Evolutionary conservation across 1,140 invertebrate species (phyloP).

Genomic region (Rhizoglyphus robini): DNA sequence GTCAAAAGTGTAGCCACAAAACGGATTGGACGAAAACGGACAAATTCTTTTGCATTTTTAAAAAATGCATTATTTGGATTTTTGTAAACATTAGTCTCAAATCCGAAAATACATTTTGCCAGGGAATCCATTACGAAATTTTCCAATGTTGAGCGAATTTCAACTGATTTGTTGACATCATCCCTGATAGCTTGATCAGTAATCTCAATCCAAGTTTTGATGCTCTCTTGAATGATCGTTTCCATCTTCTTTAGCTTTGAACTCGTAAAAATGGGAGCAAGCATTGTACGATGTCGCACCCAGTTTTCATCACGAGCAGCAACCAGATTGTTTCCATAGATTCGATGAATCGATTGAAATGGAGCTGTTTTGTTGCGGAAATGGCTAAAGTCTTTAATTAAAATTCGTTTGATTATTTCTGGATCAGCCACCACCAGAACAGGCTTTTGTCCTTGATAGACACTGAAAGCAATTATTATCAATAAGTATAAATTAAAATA

Average conservation of each 20-base stretch:
- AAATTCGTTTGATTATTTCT: constrained; percentile 20
- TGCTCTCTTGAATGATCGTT: not conserved
- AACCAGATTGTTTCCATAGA: constrained; percentile 5
- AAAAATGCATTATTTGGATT: constrained; percentile 35
- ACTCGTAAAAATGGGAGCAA: constrained; percentile 44
- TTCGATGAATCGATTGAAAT: not conserved
- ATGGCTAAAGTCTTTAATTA: constrained; percentile 16
- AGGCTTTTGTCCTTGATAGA: constrained; percentile 7
- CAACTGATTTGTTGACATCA: not conserved
- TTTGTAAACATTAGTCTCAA: constrained; percentile 40
- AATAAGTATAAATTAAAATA: not conserved
- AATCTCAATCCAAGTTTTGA: not conserved
- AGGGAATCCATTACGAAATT: constrained; percentile 42
- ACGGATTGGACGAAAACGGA: too few relatives aligned
- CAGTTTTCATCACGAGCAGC: constrained; percentile 35
- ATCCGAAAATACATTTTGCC: constrained; percentile 39
- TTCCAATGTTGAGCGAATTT: not conserved
- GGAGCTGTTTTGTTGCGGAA: constrained; percentile 4
- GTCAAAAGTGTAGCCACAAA: too few relatives aligned
- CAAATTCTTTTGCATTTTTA: constrained; percentile 26
- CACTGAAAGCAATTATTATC: not conserved
- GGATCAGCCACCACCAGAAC: constrained; percentile 19
- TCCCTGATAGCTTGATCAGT: not conserved
- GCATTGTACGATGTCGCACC: constrained; percentile 39
- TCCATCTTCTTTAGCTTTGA: constrained; percentile 45